Conservation (phyloP, 35 echinoderm and acorn worm species). For the Hemicentrotus pulcherrimus region DNA sequence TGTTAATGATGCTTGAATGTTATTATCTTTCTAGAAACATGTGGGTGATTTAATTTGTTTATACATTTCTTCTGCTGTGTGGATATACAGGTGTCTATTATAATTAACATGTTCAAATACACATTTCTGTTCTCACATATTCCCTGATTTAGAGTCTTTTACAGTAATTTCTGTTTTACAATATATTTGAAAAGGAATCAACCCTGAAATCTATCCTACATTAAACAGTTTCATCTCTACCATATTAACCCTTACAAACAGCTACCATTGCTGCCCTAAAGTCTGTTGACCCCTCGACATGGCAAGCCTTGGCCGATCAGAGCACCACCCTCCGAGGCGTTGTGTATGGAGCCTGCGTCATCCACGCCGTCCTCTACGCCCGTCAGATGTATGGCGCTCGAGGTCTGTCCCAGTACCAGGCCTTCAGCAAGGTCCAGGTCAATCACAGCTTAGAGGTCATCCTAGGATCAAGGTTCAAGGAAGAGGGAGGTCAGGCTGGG, state of each 20-base stretch:
- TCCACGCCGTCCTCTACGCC: slow-evolving; percentile 77
- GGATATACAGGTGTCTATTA: too few relatives aligned
- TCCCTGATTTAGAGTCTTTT: too few relatives aligned
- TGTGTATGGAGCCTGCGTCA: slow-evolving; percentile 71
- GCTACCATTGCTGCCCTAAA: slow-evolving; percentile 77
- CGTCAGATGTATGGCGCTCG: slow-evolving; percentile 85
- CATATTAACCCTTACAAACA: neutral
- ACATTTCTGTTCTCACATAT: too few relatives aligned
- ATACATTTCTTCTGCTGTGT: too few relatives aligned
- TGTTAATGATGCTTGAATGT: too few relatives aligned
- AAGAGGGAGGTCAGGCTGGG: slow-evolving; percentile 55
- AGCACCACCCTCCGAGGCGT: slow-evolving; percentile 49
- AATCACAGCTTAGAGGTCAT: slow-evolving; percentile 78
- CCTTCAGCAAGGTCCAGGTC: slow-evolving; percentile 70
- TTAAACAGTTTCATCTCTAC: neutral
- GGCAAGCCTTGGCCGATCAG: slow-evolving; percentile 61
- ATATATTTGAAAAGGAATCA: too few relatives aligned
- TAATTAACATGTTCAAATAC: too few relatives aligned
- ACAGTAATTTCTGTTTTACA: too few relatives aligned
- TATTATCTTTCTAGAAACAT: too few relatives aligned
- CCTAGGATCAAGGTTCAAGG: slow-evolving; percentile 71
- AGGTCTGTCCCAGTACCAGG: slow-evolving; percentile 79
- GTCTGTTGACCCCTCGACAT: slow-evolving; percentile 44
- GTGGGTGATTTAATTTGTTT: too few relatives aligned
- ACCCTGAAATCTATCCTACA: neutral